phyloP scores from a whole-genome alignment of 2,113 vertebrate genomes.

The Beaufortia kweichowensis region DNA sequence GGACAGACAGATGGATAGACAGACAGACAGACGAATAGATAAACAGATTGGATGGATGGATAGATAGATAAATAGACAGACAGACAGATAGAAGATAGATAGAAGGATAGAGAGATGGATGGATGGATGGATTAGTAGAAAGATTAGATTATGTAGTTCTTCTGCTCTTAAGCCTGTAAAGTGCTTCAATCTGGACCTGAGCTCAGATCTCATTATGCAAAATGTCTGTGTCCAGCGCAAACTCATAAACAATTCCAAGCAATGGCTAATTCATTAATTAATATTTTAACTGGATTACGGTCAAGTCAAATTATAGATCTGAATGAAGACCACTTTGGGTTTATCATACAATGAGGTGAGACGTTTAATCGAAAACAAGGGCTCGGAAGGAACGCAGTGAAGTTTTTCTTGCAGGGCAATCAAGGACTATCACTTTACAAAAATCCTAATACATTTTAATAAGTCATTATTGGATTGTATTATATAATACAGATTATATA shows the following conservation, averaged over 20 bases:
- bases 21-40: no score
- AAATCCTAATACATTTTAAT: not conserved
- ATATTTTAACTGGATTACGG: conserved; percentile 28
- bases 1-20: no score
- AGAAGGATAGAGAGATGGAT: no score
- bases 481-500: not conserved
- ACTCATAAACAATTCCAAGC: conserved; percentile 35
- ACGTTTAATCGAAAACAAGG: not conserved
- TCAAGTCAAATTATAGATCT: conserved; percentile 32
- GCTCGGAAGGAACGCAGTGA: not conserved
- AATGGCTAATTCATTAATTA: conserved; percentile 15
- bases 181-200: not conserved
- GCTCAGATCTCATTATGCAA: conserved; percentile 27
- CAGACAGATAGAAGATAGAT: no score
- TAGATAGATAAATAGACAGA: no score
- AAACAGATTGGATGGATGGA: no score
- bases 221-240: conserved; percentile 1
- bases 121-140: no score
- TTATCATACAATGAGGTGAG: conserved; percentile 6
- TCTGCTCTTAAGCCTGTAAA: not conserved
- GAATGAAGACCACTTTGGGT: conserved; percentile 20
- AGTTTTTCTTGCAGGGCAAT: not conserved
- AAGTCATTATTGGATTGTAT: not conserved
- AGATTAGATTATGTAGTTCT: not conserved
- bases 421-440: not conserved